Percentiles rank a stretch among this genome's conserved stretches.
Evolutionary conservation across 1,140 invertebrate genomes (phyloP).

Genomic region (Euwallacea fornicatus): DNA sequence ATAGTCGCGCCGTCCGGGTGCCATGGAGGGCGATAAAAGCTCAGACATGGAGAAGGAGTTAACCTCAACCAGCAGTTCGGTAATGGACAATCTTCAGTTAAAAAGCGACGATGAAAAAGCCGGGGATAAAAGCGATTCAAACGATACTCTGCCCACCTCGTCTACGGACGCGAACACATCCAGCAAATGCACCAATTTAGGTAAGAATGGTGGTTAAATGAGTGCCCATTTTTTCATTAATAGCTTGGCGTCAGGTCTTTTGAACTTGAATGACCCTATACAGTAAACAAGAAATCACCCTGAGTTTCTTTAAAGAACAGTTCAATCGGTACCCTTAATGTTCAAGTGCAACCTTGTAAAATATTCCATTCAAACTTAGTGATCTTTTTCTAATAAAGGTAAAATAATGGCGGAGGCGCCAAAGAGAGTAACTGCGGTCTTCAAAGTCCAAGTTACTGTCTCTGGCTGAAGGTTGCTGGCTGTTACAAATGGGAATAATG

Average conservation of each 20-base stretch:
- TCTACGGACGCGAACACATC: constrained; percentile 45
- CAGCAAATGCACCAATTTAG: constrained; percentile 36
- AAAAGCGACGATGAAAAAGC: constrained; percentile 45
- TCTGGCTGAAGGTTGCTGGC: no score
- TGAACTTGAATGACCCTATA: constrained; percentile 35
- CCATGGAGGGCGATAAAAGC: constrained; percentile 42
- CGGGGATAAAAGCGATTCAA: constrained; percentile 45
- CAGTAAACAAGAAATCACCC: constrained; percentile 1
- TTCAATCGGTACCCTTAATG: no score
- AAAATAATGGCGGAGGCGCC: no score
- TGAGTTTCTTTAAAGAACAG: no score
- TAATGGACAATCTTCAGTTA: constrained; percentile 39
- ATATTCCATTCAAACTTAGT: no score
- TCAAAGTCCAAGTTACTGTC: no score
- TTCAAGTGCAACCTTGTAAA: no score
- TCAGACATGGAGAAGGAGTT: constrained; percentile 41
- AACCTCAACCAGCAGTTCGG: constrained; percentile 44
- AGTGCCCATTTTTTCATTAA: constrained; percentile 6
- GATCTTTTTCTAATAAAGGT: no score
- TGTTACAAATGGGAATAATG: no score
- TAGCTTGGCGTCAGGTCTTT: constrained; percentile 9
- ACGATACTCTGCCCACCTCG: constrained; percentile 47
- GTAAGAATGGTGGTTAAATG: constrained; percentile 25
- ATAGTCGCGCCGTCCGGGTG: no score
- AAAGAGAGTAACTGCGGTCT: no score